Base-by-base conservation (phyloP, 2,888 invertebrate species). In the Drosophila paracracens region DNA sequence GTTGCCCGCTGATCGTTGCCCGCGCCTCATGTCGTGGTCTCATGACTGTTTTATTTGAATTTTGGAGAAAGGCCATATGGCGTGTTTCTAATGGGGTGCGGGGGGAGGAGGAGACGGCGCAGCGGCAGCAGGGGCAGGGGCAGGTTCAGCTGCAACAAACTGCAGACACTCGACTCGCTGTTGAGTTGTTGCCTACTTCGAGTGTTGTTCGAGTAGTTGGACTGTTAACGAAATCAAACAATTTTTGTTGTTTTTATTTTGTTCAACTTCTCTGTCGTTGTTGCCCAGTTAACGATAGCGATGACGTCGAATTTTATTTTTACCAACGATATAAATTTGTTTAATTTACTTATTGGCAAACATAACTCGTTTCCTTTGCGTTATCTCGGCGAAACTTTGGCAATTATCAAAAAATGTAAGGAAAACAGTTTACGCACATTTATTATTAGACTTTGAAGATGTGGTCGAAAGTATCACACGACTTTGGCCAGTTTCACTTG, bases 21-120 rank as follows among this genome's bases (percentile, higher is more conserved):
- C 70, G 69, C 21, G 61, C 46, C 70, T 56, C 66, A 79, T 70
- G 74, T 70, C 67, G 66, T 69, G 75, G 75, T 72, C 76, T 75
- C 85, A 74, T 89, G 85, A 88, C 89, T 84, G 67, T 85, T 85
- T 85, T 89, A 85, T 85, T 89, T 89, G 89, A 77, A 85, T 77
- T 77, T 84, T 89, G 89, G 85, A 88, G 88, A 89, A 87, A 89
- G 89, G 88, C 85, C 85, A 87, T 73, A 84, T 84, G 84, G 83
- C 69, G 57, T 65, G 60, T 63, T 66, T 68, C 59, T 36, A 59
- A 65, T 69, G 65, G 43, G 18, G 43, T 13, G 40, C 51, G 38
- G 25, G 35, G 21, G 58, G 31, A 13, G 21, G 7, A 16, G 59
- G 29, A 21, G 38, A 8, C 7, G 33, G n/a, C 21, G 81, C 76